Base-by-base conservation (phyloP, 2,113 vertebrate genomes). In the Hemicordylus capensis region DNA sequence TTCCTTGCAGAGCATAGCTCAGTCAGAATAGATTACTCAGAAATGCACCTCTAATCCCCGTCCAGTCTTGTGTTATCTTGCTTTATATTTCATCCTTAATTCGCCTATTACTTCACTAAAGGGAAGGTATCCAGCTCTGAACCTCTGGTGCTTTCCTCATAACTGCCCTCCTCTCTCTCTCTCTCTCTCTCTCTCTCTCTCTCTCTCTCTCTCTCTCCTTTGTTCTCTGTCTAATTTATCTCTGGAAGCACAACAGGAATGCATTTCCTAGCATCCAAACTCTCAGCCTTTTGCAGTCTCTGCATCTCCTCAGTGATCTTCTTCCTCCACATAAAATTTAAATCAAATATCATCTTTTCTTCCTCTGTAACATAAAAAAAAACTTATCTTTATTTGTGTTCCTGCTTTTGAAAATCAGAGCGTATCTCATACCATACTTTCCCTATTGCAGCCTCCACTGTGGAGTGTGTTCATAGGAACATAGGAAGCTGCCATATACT, bases 91-190 rank as follows among this genome's bases (percentile, higher is more conserved):
- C 92, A 87, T 46, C 86, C 74, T 85, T 12, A 58, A 79, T 76
- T 92, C 81, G 78, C 85, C 28, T 59, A 76, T 79, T 14, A 3
- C 58, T 77, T 92, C 87, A 85, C 75, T 77, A 89, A 92, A 93
- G 87, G 78, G 64, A 86, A 76, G 61, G 66, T 91, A 54, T 44
- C 48, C 82, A 85, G 20, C 54, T 46, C 26, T 81, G 42, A 93
- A 83, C 10, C 4, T 85, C 63, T 89, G n/a, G 67, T 2, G 3
- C 88, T 89, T 88, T 34, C 22, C 31, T 81, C 59, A 74, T 90
- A 28, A 28, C 5, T 28, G 86, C n/a, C 84, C 87, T 61, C 72
- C 56, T 84, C 84, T 80, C 80, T 80, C n/a, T 90, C 24, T 87
- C 83, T 56, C 51, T 70, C 34, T 58, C 28, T 51, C 51, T 34